Percentiles rank a stretch among this genome's conserved stretches.
phyloP scores from a whole-genome alignment of 2,113 vertebrate species.

The Semnornis frantzii region DNA sequence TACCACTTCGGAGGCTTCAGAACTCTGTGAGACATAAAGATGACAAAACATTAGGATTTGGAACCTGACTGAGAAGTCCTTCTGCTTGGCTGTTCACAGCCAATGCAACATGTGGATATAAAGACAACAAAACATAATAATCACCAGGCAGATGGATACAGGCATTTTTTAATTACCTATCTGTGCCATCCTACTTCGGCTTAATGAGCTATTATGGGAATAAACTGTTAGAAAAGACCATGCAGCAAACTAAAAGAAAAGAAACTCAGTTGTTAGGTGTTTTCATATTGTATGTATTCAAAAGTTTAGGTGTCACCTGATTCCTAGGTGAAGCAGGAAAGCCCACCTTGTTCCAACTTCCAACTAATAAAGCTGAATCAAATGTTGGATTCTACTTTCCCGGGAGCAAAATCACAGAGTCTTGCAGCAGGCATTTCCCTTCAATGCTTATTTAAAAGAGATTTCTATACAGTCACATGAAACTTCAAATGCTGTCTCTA shows the following conservation, averaged over 20 bases:
- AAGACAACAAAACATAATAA: neutral
- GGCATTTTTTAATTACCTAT: neutral
- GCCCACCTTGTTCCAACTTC: neutral
- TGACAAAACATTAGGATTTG: conserved; percentile 10
- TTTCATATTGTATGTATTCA: neutral
- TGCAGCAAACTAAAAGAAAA: neutral
- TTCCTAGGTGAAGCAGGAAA: neutral
- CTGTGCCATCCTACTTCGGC: neutral
- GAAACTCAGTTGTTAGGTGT: neutral
- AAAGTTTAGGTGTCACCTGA: neutral
- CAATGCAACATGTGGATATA: neutral
- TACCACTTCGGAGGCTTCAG: conserved; percentile 52
- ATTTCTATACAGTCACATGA: neutral
- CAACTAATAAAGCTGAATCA: neutral
- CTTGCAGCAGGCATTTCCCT: neutral
- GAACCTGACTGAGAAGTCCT: neutral
- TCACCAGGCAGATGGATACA: neutral
- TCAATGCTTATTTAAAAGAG: neutral
- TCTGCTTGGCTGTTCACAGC: neutral
- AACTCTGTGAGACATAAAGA: conserved; percentile 63
- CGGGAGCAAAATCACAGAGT: neutral
- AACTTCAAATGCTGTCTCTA: neutral
- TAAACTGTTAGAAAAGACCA: neutral
- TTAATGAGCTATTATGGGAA: neutral
- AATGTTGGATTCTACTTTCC: neutral